These are phyloP conservation scores for Heliornis fulica DNA, from an alignment of 2,113 vertebrate species.

Conservation along the genomic window DNA sequence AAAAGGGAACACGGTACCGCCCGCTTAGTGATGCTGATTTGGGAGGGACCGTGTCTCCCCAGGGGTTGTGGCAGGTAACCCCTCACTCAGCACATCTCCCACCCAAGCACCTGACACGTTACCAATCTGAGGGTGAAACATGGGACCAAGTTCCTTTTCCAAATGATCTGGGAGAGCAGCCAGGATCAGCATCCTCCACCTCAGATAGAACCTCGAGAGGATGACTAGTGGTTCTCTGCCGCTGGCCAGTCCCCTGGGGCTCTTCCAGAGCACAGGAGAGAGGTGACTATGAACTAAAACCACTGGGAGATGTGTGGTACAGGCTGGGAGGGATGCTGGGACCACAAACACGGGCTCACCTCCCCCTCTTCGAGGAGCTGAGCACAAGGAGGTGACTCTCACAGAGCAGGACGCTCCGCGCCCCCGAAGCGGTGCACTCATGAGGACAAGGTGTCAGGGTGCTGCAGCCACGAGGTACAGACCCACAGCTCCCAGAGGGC, in stretches of 20 bases:
- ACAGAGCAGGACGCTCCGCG: not conserved
- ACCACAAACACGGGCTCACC: not conserved
- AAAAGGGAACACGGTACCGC: not conserved
- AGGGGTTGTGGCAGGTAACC: not conserved
- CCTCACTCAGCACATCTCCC: not conserved
- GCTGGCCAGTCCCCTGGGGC: not conserved
- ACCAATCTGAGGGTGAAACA: rapidly evolving
- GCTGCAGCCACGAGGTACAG: not conserved
- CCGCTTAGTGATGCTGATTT: no score
- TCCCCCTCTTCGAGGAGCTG: not conserved
- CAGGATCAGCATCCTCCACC: not conserved
- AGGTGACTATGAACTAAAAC: not conserved
- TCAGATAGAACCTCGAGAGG: not conserved
- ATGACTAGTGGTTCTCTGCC: not conserved
- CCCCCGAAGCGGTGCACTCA: not conserved
- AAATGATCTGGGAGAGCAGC: not conserved
- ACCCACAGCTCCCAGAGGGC: not conserved
- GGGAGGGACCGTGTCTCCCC: no score
- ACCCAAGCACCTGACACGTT: not conserved
- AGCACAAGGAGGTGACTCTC: not conserved
- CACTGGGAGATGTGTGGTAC: not conserved
- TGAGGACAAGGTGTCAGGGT: not conserved
- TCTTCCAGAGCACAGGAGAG: not conserved
- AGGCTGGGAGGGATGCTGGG: not conserved
- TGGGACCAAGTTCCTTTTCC: rapidly evolving